Evolutionary conservation across 2,797 vertebrate species (phyloP), one percentile per base, ranked within the genome.

Genomic region (Nannoperca obscura): DNA sequence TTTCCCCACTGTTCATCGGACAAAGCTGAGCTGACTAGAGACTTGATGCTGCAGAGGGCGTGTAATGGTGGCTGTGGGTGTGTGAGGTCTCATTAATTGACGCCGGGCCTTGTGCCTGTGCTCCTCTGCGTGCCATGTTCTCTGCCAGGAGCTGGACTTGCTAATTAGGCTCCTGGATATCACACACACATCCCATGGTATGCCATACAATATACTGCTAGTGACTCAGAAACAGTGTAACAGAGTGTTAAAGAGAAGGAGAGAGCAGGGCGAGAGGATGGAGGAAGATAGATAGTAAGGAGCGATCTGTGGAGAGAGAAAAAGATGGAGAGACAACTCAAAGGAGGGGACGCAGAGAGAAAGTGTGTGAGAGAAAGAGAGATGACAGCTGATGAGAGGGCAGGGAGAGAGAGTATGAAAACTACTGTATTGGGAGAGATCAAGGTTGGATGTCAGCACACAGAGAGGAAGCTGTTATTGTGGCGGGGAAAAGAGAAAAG

Each of bases 131-230:
- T 84, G 74, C 90, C 83, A 78, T 88, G 86, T 88, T 90, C 84
- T 73, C 83, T 92, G 93, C 92, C 94, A 93, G 90, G 89, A 91
- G 84, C 92, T 85, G 87, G 89, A 92, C 92, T 93, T 84, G 92
- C 95, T 95, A 95, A 96, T 96, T 94, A 95, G 92, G 92, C 93
- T 94, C 89, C 83, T 90, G 92, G 91, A 94, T 94, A 93, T 94
- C 92, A 88, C 86, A 92, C 91, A 92, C 93, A 92, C 52, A 85
- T 94, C 94, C 92, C 93, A 86, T 54, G 91, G 89, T 86, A 81
- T 24, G 15, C 86, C 62, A 47, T 77, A 86, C 92, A 92, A 86
- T 89, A 85, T 85, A 91, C 85, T 89, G 84, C 73, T 62, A 71
- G 90, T 88, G 86, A 89, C 85, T 91, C 88, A 86, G 81, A 81